phyloP scores from a whole-genome alignment of 2,113 vertebrate genomes.

The Platycercus adscitus region DNA sequence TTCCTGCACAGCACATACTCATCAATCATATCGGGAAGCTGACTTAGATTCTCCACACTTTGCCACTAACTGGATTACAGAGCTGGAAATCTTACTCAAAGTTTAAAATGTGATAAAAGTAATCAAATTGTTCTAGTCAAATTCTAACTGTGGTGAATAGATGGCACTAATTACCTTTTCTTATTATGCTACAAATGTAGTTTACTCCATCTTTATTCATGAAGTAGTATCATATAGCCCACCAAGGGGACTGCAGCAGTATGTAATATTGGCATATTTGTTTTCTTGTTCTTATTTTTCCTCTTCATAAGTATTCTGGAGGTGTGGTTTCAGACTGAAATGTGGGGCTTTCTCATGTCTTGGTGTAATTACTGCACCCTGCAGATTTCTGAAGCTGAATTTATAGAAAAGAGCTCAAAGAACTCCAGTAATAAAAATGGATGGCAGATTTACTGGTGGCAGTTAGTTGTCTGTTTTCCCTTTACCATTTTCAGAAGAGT shows the following conservation, averaged over 20 bases:
- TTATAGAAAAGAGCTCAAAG: background rate
- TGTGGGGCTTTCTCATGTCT: constrained; percentile 16
- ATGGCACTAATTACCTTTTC: constrained; percentile 97
- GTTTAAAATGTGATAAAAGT: constrained; percentile 97
- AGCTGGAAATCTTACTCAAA: constrained; percentile 91
- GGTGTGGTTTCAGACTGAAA: constrained; percentile 61
- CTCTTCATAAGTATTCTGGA: constrained; percentile 68
- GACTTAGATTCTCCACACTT: constrained; percentile 85
- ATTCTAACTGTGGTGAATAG: constrained; percentile 93
- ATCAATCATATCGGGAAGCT: constrained; percentile 91
- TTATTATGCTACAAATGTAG: constrained; percentile 91
- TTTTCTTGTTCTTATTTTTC: constrained; percentile 57
- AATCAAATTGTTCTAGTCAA: constrained; percentile 92
- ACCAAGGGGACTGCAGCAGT: constrained; percentile 71
- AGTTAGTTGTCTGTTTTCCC: background rate
- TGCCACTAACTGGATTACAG: constrained; percentile 89
- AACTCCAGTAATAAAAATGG: background rate
- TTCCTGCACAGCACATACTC: constrained; percentile 78
- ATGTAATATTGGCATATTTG: constrained; percentile 76
- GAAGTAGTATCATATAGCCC: constrained; percentile 79
- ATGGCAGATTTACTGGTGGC: background rate
- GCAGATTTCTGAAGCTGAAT: constrained; percentile 10
- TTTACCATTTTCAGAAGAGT: background rate
- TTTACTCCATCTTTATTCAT: constrained; percentile 92
- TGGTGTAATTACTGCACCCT: constrained; percentile 54